Evolutionary conservation across 2,113 vertebrate species (phyloP), one percentile per base, ranked within the genome.

Genomic region (Leuciscus idus): DNA sequence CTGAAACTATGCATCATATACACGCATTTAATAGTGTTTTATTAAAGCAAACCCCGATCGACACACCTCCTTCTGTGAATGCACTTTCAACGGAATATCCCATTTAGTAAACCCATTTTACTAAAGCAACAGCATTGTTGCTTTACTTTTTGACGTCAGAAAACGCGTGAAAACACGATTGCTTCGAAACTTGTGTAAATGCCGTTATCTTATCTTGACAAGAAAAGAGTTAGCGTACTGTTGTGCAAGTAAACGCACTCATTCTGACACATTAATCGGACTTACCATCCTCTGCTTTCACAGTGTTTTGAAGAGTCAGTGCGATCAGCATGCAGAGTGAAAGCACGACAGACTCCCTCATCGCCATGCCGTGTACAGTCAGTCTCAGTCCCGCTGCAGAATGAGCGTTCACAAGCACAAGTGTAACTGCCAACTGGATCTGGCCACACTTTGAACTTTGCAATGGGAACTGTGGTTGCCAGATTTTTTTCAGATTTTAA

Each of bases 201-300:
- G 36, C 6, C 0, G 2, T 19, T 50, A 28, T 76, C 13, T 15
- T 26, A 6, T 4, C 9, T 26, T 77, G 0, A 28, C 3, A 75
- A 50, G 12, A 52, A 52, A 52, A 9, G 0, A 3, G 73, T 28
- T 50, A 26, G n/a, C 46, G n/a, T 7, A n/a, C 5, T 15, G 12
- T 17, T 19, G 48, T 30, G 74, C 74, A 76, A 52, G 48, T 28
- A 77, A 77, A 17, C 6, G 15, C 48, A 2, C 12, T 17, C 26
- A 3, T 76, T 28, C 4, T 11, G 4, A 59, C 8, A 43, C 33
- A 17, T n/a, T 1, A 39, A n/a, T 4, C 19, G 7, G 30, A 28
- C 78, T 66, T 12, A 81, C 78, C 78, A 3, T 66, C 61, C 9
- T 48, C 39, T 48, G 59, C 61, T 11, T 81, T 81, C 4, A 48